Conservation (phyloP, 2,113 vertebrate species). For the Calyptomena viridis region DNA sequence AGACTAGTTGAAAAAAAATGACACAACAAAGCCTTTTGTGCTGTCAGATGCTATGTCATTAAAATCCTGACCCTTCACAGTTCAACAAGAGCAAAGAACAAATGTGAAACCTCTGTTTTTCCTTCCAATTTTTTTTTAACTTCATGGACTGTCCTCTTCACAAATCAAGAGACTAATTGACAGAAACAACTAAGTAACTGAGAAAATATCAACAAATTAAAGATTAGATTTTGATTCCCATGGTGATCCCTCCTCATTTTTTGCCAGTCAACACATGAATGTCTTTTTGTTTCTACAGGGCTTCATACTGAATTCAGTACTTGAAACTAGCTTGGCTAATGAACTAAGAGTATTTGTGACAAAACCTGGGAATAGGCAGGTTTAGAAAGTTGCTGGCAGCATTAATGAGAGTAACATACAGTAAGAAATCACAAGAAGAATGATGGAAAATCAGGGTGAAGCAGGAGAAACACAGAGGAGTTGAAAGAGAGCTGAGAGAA, state of each 20-base stretch:
- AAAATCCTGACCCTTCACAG: not conserved
- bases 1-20: not conserved
- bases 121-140: not conserved
- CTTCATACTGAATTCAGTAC: not conserved
- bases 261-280: not conserved
- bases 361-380: not conserved
- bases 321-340: not conserved
- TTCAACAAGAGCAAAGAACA: not conserved
- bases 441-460: not conserved
- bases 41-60: not conserved
- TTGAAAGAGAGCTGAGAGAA: not conserved
- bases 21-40: not conserved
- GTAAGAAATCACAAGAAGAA: not conserved
- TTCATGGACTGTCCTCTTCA: not conserved
- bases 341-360: not conserved
- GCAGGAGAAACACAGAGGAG: not conserved
- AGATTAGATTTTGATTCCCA: not conserved
- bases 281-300: not conserved
- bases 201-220: not conserved
- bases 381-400: not conserved
- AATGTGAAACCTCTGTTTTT: not conserved
- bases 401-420: not conserved
- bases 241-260: not conserved
- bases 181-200: not conserved
- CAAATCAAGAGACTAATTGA: not conserved